phyloP scores from a whole-genome alignment of 2,797 vertebrate species.

The Crocodylus rhombifer region DNA sequence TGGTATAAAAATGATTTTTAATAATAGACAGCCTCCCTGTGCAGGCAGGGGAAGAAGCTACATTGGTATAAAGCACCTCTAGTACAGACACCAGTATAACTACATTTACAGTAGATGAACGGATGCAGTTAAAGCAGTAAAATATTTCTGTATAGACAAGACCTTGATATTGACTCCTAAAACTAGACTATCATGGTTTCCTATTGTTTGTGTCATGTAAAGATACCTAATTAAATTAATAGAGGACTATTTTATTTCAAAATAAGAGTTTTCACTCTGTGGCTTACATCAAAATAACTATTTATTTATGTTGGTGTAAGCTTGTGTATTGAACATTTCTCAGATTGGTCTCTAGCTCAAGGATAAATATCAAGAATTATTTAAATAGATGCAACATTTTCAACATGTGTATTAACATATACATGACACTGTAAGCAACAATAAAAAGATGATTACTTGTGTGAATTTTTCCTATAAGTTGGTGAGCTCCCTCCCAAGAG shows the following conservation, averaged over 20 bases:
- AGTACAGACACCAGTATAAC: background rate
- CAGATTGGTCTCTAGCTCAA: background rate
- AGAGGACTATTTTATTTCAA: background rate
- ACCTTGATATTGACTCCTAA: background rate
- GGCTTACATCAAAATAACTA: background rate
- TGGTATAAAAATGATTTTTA: background rate
- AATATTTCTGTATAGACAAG: background rate
- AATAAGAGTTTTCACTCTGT: background rate
- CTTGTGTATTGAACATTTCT: background rate
- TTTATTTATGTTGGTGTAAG: background rate
- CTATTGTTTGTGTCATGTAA: background rate
- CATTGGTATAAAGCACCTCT: background rate
- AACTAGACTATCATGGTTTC: background rate
- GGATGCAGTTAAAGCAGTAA: background rate
- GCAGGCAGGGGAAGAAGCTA: background rate
- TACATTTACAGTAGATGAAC: background rate
- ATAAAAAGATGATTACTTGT: too few relatives aligned
- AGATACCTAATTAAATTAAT: background rate
- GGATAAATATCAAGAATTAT: too few relatives aligned
- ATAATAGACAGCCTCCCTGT: background rate
- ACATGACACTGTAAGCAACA: too few relatives aligned
- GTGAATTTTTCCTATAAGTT: too few relatives aligned
- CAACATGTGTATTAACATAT: too few relatives aligned
- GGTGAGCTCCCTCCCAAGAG: too few relatives aligned
- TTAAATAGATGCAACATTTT: background rate